Conservation (phyloP, 64 coral and sea anemone genomes). For the Catalaphyllia jardinei region DNA sequence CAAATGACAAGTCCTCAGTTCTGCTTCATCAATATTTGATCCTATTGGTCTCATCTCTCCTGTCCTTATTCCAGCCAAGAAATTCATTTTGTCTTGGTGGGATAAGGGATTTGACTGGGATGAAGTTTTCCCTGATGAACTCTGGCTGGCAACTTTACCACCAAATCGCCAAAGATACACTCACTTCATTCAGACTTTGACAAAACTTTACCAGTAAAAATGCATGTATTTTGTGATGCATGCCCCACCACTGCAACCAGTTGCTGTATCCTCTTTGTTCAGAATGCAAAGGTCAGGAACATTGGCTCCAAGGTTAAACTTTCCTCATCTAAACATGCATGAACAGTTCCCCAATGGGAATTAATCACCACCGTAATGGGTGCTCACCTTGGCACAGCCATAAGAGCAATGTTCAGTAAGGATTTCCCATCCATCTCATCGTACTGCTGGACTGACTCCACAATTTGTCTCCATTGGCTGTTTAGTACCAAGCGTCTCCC, state of each 20-base stretch:
- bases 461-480: slow-evolving; percentile 58
- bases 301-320: slow-evolving; percentile 34
- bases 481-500: slow-evolving; percentile 19
- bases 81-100: slow-evolving; percentile 43
- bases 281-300: not conserved
- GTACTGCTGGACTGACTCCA: slow-evolving; percentile 66
- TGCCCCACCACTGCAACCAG: too few species aligned
- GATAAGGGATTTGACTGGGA: slow-evolving; percentile 61
- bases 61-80: slow-evolving; percentile 43
- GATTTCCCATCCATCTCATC: slow-evolving; percentile 36
- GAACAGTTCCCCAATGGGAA: slow-evolving; percentile 67
- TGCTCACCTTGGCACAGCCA: slow-evolving; percentile 24
- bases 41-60: slow-evolving; percentile 55
- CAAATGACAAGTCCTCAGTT: slow-evolving; percentile 52
- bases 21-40: slow-evolving; percentile 63
- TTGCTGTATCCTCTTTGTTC: too few species aligned
- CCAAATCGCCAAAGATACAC: slow-evolving; percentile 32
- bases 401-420: slow-evolving; percentile 35
- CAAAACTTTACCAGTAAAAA: not conserved
- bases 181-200: not conserved
- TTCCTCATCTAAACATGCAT: slow-evolving; percentile 30
- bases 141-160: slow-evolving; percentile 39
- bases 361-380: slow-evolving; percentile 53
- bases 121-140: slow-evolving; percentile 29
- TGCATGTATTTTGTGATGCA: slow-evolving; percentile 19